Evolutionary conservation across 2,797 vertebrate genomes (phyloP), one percentile per base, ranked within the genome.

Genomic region (Gobio occitaniae): DNA sequence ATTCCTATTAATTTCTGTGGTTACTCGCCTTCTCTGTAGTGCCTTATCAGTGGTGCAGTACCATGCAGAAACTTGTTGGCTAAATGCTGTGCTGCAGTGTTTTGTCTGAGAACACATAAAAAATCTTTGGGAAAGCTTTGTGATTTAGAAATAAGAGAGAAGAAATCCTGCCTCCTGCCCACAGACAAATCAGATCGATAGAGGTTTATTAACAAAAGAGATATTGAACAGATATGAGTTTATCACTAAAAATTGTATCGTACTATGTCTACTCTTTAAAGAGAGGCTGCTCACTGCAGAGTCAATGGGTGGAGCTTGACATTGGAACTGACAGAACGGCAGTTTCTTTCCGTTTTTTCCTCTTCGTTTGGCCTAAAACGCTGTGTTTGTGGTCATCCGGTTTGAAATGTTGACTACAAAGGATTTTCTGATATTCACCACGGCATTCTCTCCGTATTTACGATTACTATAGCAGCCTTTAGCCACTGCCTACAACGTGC

Each of bases 1-100:
- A 17, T 32, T 54, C 47, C 56, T 47, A 32, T 76, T 83, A 48
- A 63, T 88, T 84, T 84, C 59, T 86, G 72, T 72, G 12, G 54
- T 74, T 36, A n/a, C 66, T 44, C 25, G 3, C 61, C 25, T 13
- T 65, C 13, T 65, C 13, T 65, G 63, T 32, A 32, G 61, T 65
- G 36, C 54, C 79, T 66, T 19, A 25, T 17, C 8, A 17, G 59
- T 78, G 59, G n/a, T 41, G 38, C 52, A 50, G 71, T 52, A 16
- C 11, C 29, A 15, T 59, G 69, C 69, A 32, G 78, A 19, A 48
- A 16, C 44, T 21, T 10, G 54, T 32, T 48, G 19, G 10, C 25
- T 32, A 21, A 54, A 32, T 25, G 61, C 61, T 15, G 25, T 36
- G 9, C 38, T 47, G 15, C 54, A 44, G 75, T 61, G 11, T 56